Evolutionary conservation across 1,140 invertebrate species (phyloP).

Genomic region (Drosophila lini): DNA sequence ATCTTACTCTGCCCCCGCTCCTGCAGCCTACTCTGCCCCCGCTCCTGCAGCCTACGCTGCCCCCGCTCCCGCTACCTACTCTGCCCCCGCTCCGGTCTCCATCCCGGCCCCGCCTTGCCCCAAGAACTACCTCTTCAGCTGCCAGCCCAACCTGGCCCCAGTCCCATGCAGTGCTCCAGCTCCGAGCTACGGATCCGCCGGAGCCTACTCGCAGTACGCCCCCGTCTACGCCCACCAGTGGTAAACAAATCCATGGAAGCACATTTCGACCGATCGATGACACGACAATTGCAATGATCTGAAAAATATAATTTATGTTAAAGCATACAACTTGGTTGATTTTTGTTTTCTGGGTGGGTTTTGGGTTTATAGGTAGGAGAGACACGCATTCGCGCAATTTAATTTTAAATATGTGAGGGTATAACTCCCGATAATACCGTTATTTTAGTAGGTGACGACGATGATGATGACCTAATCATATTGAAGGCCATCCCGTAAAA

Average conservation of each 20-base stretch:
- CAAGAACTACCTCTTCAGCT: slow-evolving; percentile 78
- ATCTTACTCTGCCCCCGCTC: slow-evolving; percentile 35
- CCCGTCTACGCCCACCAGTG: slow-evolving; percentile 66
- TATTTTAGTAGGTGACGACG: no score
- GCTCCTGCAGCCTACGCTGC: slow-evolving; percentile 37
- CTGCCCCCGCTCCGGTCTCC: slow-evolving; percentile 47
- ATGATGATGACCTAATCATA: no score
- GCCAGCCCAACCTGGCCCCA: slow-evolving; percentile 72
- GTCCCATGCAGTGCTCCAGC: slow-evolving; percentile 74
- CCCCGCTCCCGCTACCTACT: slow-evolving; percentile 34
- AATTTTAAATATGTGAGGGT: not conserved
- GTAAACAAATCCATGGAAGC: slow-evolving; percentile 18
- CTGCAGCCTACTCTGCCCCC: slow-evolving; percentile 31
- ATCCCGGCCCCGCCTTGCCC: slow-evolving; percentile 72
- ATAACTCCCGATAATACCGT: not conserved
- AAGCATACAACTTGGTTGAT: slow-evolving; percentile 3
- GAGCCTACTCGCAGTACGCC: slow-evolving; percentile 73
- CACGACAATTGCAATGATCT: slow-evolving; percentile 1
- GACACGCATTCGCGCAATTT: not conserved
- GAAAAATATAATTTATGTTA: slow-evolving; percentile 39
- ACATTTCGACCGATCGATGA: not conserved
- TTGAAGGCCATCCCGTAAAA: no score
- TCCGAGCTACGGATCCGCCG: slow-evolving; percentile 66
- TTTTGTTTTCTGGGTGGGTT: not conserved
- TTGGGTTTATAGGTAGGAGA: not conserved